Evolutionary conservation across 1,140 invertebrate genomes (phyloP).

Genomic region (Drosophila mojavensis): DNA sequence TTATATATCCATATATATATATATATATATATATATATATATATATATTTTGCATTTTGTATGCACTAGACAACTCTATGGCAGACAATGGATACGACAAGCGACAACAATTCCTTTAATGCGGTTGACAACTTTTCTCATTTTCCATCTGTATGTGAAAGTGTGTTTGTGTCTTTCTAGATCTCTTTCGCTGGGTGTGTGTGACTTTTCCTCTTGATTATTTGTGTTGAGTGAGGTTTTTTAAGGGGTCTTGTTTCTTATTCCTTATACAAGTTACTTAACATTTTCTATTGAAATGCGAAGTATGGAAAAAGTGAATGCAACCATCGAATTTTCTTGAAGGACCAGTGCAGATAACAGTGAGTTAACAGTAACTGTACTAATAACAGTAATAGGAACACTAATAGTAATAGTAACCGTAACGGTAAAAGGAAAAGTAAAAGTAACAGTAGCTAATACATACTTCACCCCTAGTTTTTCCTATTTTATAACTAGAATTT

Average conservation of each 20-base stretch:
- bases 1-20: neutral
- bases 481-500: no score
- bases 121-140: slow-evolving; percentile 51
- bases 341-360: no score
- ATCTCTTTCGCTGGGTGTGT: neutral
- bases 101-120: slow-evolving; percentile 26
- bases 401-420: neutral
- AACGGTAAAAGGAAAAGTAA: no score
- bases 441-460: no score
- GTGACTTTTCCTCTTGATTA: slow-evolving; percentile 9
- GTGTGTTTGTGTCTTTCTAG: neutral
- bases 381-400: neutral
- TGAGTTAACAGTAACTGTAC: no score
- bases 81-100: slow-evolving; percentile 8
- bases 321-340: neutral
- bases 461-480: no score
- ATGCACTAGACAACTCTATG: slow-evolving; percentile 41
- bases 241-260: slow-evolving; percentile 1
- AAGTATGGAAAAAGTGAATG: neutral
- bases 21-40: neutral
- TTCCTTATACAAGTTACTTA: slow-evolving; percentile 21
- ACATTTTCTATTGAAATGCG: slow-evolving; percentile 5
- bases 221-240: slow-evolving; percentile 7
- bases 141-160: slow-evolving; percentile 21
- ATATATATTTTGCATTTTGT: slow-evolving; percentile 29